Percentiles rank a stretch among this genome's conserved stretches.
Conservation (phyloP, 2,113 vertebrate genomes). For the Picathartes gymnocephalus region DNA sequence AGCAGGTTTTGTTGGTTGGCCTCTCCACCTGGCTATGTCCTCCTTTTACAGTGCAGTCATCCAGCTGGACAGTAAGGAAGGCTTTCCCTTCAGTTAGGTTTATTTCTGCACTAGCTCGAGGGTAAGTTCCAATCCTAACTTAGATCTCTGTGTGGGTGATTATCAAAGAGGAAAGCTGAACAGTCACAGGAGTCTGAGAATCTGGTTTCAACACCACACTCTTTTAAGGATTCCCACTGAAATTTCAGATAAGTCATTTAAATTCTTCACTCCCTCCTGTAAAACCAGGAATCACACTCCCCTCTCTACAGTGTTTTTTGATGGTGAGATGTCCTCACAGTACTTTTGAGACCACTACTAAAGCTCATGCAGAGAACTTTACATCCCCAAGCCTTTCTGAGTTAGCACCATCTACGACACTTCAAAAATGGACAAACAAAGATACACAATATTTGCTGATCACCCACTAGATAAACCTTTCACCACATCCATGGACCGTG, state of each 20-base stretch:
- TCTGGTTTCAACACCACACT: background rate
- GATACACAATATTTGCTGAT: constrained; percentile 13
- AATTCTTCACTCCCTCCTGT: background rate
- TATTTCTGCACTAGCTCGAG: background rate
- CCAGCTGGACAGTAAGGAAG: background rate
- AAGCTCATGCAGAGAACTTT: background rate
- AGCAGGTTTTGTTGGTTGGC: background rate
- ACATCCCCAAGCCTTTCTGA: background rate
- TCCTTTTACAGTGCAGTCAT: background rate
- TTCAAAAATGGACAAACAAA: constrained; percentile 31
- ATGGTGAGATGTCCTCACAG: background rate
- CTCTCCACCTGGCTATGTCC: background rate
- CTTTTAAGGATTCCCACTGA: background rate
- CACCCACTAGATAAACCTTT: constrained; percentile 34
- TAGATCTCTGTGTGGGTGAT: background rate
- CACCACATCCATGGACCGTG: background rate
- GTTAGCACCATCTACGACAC: background rate
- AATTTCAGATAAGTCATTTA: background rate
- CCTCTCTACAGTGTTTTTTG: background rate
- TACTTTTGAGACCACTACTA: background rate
- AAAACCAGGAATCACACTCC: background rate
- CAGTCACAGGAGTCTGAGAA: background rate
- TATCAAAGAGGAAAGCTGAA: constrained; percentile 12
- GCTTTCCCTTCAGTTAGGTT: background rate
- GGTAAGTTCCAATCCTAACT: background rate